A percentile compares a stretch with the other conserved stretches of the same genome.
These are phyloP conservation scores for Taurulus bubalis DNA, from an alignment of 2,113 vertebrate species.

Conservation along the genomic window DNA sequence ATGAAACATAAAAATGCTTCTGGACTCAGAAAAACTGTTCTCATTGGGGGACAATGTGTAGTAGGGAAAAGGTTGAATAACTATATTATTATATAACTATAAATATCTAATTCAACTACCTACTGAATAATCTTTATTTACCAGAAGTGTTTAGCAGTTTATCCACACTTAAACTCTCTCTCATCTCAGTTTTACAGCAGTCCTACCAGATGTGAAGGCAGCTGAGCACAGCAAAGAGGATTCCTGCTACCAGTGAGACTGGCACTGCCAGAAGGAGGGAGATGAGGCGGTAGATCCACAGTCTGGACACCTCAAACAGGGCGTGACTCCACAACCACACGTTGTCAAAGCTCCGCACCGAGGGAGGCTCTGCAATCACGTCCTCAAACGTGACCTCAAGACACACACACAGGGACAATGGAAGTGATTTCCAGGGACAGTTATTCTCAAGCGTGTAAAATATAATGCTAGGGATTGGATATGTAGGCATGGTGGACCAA, in stretches of 20 bases:
- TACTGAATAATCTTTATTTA: not conserved
- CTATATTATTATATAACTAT: too few species aligned
- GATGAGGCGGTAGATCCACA: slow-evolving; percentile 71
- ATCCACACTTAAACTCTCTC: not conserved
- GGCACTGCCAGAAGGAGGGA: slow-evolving; percentile 74
- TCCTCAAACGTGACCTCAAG: slow-evolving; percentile 77
- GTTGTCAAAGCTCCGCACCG: slow-evolving; percentile 74
- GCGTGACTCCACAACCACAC: slow-evolving; percentile 77
- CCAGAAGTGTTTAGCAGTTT: not conserved
- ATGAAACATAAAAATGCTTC: not conserved
- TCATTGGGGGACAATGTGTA: not conserved
- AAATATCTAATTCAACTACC: not conserved
- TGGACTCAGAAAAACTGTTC: not conserved
- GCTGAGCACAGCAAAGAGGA: slow-evolving; percentile 73
- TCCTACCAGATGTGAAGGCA: slow-evolving; percentile 78
- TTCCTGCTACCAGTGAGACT: slow-evolving; percentile 67
- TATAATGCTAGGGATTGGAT: not conserved
- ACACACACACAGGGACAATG: slow-evolving; percentile 20
- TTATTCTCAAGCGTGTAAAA: not conserved
- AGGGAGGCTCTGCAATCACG: slow-evolving; percentile 76
- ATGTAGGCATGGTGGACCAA: not conserved
- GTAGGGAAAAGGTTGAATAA: not conserved
- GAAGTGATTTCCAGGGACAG: not conserved
- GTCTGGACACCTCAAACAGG: slow-evolving; percentile 73
- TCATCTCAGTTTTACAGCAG: not conserved